Percentiles rank a stretch among this genome's conserved stretches.
Conservation (phyloP, 1,140 invertebrate species). For the Atta colombica region DNA sequence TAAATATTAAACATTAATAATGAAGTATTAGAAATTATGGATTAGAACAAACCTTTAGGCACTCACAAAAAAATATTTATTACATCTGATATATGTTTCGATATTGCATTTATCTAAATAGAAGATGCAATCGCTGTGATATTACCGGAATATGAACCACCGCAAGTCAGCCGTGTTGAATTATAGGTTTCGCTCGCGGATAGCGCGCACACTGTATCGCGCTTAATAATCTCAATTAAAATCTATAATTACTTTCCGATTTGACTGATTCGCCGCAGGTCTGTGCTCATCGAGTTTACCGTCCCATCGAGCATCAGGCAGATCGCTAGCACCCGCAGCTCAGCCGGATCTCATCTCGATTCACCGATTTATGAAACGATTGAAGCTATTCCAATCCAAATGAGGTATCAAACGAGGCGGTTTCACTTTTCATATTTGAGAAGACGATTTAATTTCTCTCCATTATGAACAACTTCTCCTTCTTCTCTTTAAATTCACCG, state of each 20-base stretch:
- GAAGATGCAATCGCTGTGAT: constrained; percentile 1
- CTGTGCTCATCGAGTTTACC: constrained; percentile 33
- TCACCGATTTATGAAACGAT: constrained; percentile 56
- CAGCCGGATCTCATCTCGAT: constrained; percentile 24
- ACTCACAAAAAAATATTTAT: background rate
- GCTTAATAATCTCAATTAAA: constrained; percentile 61
- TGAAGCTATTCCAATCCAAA: constrained; percentile 49
- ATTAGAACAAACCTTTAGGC: background rate
- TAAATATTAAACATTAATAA: background rate
- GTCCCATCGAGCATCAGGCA: constrained; percentile 24
- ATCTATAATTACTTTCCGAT: constrained; percentile 63
- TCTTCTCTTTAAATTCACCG: background rate
- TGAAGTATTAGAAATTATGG: background rate
- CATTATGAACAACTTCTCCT: constrained; percentile 3
- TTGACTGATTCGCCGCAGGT: constrained; percentile 60
- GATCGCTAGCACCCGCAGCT: constrained; percentile 26
- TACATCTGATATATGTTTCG: background rate
- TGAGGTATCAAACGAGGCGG: constrained; percentile 46
- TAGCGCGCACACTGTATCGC: constrained; percentile 26
- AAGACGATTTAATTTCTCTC: constrained; percentile 66
- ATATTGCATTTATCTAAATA: constrained; percentile 9
- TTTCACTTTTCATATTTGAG: constrained; percentile 28
- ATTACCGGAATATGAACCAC: background rate
- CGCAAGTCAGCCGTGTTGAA: constrained; percentile 28
- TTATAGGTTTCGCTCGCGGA: constrained; percentile 45